These are phyloP conservation scores for Rhynchonycteris naso DNA, from an alignment of 2,797 vertebrate species.

Conservation along the genomic window DNA sequence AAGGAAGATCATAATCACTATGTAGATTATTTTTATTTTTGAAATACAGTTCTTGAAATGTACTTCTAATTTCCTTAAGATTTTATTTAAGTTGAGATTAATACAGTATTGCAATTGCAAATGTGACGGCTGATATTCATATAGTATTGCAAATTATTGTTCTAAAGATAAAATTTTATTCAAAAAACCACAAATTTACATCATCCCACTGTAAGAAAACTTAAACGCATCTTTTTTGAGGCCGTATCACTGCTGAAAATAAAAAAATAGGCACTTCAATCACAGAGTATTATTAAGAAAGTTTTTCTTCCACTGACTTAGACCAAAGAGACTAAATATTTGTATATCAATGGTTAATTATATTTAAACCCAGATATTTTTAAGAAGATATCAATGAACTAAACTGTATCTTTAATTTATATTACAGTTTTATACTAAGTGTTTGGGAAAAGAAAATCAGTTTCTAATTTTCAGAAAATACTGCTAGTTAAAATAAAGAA, in stretches of 20 bases:
- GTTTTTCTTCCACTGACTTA: slow-evolving; percentile 53
- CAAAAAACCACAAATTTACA: slow-evolving; percentile 49
- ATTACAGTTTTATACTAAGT: slow-evolving; percentile 36
- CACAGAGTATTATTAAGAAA: slow-evolving; percentile 78
- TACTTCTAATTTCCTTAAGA: slow-evolving; percentile 57
- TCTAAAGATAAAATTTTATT: slow-evolving; percentile 66
- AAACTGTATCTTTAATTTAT: slow-evolving; percentile 36
- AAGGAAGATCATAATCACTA: slow-evolving; percentile 77
- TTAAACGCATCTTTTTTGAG: slow-evolving; percentile 38
- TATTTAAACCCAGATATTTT: slow-evolving; percentile 58
- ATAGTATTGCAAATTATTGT: slow-evolving; percentile 21
- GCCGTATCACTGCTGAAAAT: slow-evolving; percentile 2
- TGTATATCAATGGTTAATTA: slow-evolving; percentile 6
- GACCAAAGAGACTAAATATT: slow-evolving; percentile 25
- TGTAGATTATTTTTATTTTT: slow-evolving; percentile 60
- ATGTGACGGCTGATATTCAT: slow-evolving; percentile 46
- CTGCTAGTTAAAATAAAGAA: slow-evolving; percentile 30
- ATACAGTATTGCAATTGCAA: slow-evolving; percentile 32
- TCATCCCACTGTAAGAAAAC: slow-evolving; percentile 58
- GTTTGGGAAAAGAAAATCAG: slow-evolving; percentile 5
- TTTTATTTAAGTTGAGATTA: slow-evolving; percentile 67
- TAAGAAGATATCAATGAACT: background rate
- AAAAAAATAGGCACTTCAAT: slow-evolving; percentile 78
- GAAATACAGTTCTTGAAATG: slow-evolving; percentile 67
- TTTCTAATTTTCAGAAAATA: slow-evolving; percentile 60